A percentile compares a stretch with the other conserved stretches of the same genome.
phyloP scores from a whole-genome alignment of 1,140 invertebrate genomes.

The Rhopalosiphum padi region DNA sequence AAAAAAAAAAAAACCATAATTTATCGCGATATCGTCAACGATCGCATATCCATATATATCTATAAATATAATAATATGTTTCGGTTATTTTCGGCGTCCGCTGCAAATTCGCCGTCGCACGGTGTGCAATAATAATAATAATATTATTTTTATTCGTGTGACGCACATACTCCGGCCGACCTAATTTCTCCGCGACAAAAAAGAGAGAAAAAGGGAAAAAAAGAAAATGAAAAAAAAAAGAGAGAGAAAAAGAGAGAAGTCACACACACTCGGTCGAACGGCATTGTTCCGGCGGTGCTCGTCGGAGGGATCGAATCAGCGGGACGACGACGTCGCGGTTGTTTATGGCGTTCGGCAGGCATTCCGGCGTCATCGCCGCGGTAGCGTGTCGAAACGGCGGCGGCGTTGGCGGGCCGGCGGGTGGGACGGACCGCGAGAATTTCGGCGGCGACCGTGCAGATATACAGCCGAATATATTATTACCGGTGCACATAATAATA shows the following conservation, averaged over 20 bases:
- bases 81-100: not conserved
- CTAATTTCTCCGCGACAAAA: not conserved
- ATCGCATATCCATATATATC: not conserved
- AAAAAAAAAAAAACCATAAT: not conserved
- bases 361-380: not conserved
- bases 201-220: not conserved
- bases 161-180: not conserved
- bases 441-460: not conserved
- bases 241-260: not conserved
- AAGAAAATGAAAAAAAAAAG: not conserved
- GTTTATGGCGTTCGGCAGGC: conserved; percentile 4
- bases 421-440: not conserved
- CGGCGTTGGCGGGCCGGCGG: not conserved
- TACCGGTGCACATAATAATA: not conserved
- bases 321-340: not conserved
- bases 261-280: not conserved
- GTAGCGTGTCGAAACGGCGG: not conserved
- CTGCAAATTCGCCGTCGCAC: not conserved
- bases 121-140: not conserved
- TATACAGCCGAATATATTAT: not conserved
- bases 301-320: not conserved
- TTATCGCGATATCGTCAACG: not conserved
- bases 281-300: not conserved
- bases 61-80: not conserved
- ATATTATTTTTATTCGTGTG: not conserved